Conservation (phyloP, 2,888 invertebrate species). For the Hirtodrosophila cameraria region DNA sequence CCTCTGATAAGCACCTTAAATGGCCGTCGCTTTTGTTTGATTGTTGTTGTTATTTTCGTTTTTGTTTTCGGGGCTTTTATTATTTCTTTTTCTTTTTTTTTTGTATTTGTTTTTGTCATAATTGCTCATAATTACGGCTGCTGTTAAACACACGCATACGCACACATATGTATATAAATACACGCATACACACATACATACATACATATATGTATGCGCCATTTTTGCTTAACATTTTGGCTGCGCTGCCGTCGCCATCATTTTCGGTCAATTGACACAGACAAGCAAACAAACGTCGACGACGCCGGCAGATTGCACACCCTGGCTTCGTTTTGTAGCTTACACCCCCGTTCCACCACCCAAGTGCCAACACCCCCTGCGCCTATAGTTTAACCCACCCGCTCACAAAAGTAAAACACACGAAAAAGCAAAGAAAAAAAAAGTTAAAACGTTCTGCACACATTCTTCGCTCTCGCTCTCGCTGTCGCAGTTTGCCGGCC, state of each 20-base stretch:
- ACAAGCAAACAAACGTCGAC: constrained; percentile 36
- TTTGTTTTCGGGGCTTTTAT: constrained; percentile 20
- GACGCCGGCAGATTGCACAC: constrained; percentile 37
- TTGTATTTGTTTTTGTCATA: constrained; percentile 39
- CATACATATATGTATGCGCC: constrained; percentile 46
- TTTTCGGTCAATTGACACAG: constrained; percentile 75
- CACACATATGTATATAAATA: constrained; percentile 9
- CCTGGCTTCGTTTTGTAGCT: constrained; percentile 29
- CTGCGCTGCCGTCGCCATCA: constrained; percentile 64
- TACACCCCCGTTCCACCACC: not conserved
- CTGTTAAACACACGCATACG: constrained; percentile 40
- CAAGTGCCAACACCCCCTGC: not conserved
- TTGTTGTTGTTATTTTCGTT: constrained; percentile 23
- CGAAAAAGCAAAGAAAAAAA: not conserved
- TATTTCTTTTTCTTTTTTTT: no score
- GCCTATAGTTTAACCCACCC: constrained; percentile 8
- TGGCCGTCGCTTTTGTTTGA: constrained; percentile 54
- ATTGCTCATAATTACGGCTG: constrained; percentile 77
- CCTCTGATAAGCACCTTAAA: constrained; percentile 46
- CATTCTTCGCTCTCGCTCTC: constrained; percentile 35
- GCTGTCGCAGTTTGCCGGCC: constrained; percentile 6
- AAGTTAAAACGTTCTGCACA: constrained; percentile 51
- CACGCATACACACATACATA: constrained; percentile 19
- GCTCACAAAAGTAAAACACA: not conserved
- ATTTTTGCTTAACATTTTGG: constrained; percentile 61